These are phyloP conservation scores for Sanderia malayensis DNA, from an alignment of 30 jellyfish, hydroid and myxozoan species.

Conservation along the genomic window DNA sequence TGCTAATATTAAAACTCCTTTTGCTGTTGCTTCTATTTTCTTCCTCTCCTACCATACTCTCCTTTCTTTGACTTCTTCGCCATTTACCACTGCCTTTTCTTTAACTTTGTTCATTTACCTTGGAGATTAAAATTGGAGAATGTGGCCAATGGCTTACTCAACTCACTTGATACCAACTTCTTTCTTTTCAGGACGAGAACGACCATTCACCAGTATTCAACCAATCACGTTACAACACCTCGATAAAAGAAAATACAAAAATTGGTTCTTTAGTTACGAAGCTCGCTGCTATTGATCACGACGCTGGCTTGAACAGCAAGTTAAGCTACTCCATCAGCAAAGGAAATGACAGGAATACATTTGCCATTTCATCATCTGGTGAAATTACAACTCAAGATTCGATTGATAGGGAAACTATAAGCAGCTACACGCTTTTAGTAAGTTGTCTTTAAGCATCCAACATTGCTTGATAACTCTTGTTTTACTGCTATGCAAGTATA, in stretches of 20 bases:
- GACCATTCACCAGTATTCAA: conserved; percentile 46
- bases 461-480: too few species aligned
- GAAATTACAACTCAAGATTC: conserved; percentile 37
- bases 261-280: conserved; percentile 55
- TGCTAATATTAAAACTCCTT: too few species aligned
- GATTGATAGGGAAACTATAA: conserved; percentile 40
- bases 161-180: conserved; percentile 6
- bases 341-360: conserved; percentile 38
- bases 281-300: conserved; percentile 42
- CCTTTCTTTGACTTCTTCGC: too few species aligned
- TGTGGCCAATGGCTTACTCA: too few species aligned
- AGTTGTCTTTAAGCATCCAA: too few species aligned
- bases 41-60: too few species aligned
- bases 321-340: conserved; percentile 28
- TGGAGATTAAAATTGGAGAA: too few species aligned
- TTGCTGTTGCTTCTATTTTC: too few species aligned
- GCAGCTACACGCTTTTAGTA: conserved; percentile 17
- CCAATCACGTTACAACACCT: conserved; percentile 23
- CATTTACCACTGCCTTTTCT: too few species aligned
- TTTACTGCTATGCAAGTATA: too few species aligned
- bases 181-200: conserved; percentile 13
- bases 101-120: too few species aligned
- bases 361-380: conserved; percentile 50
- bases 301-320: conserved; percentile 28
- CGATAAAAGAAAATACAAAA: conserved; percentile 39